Evolutionary conservation across 2,113 vertebrate genomes (phyloP).

Genomic region (Pluvianellus socialis): DNA sequence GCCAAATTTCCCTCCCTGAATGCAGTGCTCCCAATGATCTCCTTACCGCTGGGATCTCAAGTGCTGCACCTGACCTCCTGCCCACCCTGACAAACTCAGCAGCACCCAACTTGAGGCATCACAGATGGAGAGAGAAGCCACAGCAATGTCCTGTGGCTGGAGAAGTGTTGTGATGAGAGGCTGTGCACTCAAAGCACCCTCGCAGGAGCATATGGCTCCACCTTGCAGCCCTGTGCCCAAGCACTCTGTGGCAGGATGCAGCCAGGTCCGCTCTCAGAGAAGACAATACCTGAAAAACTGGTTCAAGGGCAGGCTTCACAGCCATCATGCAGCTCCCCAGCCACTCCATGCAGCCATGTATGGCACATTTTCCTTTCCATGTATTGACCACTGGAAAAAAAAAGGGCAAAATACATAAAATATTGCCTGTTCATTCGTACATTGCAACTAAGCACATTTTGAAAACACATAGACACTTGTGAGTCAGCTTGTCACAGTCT

Average conservation of each 20-base stretch:
- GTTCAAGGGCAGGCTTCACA: neutral
- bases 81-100: neutral
- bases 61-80: neutral
- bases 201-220: rapidly evolving
- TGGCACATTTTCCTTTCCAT: neutral
- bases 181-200: neutral
- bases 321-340: neutral
- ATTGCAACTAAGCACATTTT: neutral
- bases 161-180: neutral
- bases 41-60: neutral
- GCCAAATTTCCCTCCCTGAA: neutral
- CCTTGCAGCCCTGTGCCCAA: neutral
- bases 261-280: neutral
- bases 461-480: neutral
- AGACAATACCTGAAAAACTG: neutral
- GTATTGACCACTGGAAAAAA: neutral
- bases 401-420: neutral
- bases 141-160: neutral
- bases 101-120: neutral
- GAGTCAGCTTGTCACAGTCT: neutral
- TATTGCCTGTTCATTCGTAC: neutral
- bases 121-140: neutral
- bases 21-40: neutral
- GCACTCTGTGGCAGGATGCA: neutral
- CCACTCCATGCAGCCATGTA: neutral